phyloP scores from a whole-genome alignment of 2,888 invertebrate species.

The Polydesmus complanatus region DNA sequence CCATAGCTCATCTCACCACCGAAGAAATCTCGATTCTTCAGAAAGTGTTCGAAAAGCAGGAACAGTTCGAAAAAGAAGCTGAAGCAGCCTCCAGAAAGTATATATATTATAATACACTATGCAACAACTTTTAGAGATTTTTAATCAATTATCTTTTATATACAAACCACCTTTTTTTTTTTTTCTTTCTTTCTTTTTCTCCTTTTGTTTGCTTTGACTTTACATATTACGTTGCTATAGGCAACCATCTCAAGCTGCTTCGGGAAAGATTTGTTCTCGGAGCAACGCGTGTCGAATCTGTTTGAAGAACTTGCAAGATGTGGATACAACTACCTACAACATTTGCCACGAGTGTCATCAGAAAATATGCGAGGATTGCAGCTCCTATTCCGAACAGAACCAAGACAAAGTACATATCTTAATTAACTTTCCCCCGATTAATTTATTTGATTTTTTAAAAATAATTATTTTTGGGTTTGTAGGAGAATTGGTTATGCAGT shows the following conservation, averaged over 20 bases:
- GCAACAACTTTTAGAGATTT: too few species aligned
- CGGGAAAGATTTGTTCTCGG: background rate
- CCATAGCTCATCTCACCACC: slow-evolving; percentile 14
- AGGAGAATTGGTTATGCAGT: slow-evolving; percentile 75
- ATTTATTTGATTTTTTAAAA: slow-evolving; percentile 1
- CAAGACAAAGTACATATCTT: slow-evolving; percentile 63
- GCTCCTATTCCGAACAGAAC: slow-evolving; percentile 73
- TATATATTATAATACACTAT: background rate
- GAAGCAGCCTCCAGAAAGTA: slow-evolving; percentile 14
- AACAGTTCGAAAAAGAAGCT: slow-evolving; percentile 14
- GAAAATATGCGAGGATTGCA: slow-evolving; percentile 83
- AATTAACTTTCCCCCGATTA: background rate
- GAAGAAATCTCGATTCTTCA: slow-evolving; percentile 16
- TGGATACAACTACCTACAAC: slow-evolving; percentile 70
- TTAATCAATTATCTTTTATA: too few species aligned
- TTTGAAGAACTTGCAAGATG: slow-evolving; percentile 61
- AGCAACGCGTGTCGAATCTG: slow-evolving; percentile 31
- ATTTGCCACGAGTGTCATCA: slow-evolving; percentile 81
- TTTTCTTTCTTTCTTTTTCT: too few species aligned
- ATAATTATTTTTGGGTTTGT: slow-evolving; percentile 21
- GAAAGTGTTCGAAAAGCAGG: slow-evolving; percentile 15
- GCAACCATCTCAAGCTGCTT: too few species aligned
- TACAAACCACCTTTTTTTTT: too few species aligned
- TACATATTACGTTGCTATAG: too few species aligned
- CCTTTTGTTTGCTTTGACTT: too few species aligned